Percentiles rank a stretch among this genome's conserved stretches.
phyloP scores from a whole-genome alignment of 2,797 vertebrate species.

The Lutjanus argentimaculatus region DNA sequence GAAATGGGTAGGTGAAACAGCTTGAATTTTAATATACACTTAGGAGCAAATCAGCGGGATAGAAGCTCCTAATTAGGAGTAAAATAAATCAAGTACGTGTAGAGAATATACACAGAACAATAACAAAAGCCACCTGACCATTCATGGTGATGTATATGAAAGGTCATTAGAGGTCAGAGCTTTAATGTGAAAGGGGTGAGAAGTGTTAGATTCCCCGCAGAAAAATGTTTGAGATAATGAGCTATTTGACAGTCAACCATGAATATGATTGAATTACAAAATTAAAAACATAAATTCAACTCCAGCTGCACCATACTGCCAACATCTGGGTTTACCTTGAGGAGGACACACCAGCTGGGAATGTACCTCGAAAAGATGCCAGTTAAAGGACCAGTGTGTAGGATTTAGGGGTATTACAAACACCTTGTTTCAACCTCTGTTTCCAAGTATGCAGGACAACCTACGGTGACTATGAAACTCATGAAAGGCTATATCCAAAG shows the following conservation, averaged over 20 bases:
- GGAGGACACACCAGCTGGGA: neutral
- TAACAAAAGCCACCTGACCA: neutral
- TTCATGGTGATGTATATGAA: constrained; percentile 1
- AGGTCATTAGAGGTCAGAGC: constrained; percentile 32
- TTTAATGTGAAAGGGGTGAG: constrained; percentile 17
- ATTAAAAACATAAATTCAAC: constrained; percentile 1
- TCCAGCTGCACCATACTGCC: neutral
- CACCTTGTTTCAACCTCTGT: no score
- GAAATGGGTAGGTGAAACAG: constrained; percentile 46
- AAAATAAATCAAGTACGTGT: constrained; percentile 18
- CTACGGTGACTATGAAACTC: no score
- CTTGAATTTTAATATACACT: constrained; percentile 58
- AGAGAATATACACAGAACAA: constrained; percentile 8
- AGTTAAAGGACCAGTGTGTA: no score
- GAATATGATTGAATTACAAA: neutral
- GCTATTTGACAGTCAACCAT: neutral
- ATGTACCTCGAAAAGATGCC: neutral
- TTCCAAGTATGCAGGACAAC: no score
- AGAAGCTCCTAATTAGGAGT: constrained; percentile 17
- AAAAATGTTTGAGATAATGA: constrained; percentile 22
- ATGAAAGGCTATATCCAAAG: no score
- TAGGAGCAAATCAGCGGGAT: constrained; percentile 19
- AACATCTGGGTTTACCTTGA: neutral
- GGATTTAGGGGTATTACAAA: no score
- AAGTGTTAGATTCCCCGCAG: neutral